Base-by-base conservation (phyloP, 2,797 vertebrate species). In the Hippocampus kuda region DNA sequence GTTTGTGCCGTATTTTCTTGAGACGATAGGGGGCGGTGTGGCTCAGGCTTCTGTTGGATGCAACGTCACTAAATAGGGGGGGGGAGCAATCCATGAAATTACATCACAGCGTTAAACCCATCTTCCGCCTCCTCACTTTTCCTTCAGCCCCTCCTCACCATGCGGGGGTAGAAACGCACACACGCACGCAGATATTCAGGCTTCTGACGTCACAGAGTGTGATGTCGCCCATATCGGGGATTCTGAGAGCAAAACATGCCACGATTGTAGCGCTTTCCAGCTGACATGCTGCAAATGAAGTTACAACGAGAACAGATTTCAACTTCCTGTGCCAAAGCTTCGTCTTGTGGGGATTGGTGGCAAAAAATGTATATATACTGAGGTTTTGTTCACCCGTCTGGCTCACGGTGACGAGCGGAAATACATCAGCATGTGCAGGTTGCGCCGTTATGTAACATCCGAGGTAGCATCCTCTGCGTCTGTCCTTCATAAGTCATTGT, bases 101-200 rank as follows among this genome's bases (percentile, higher is more conserved):
- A 88, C 84, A 87, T 90, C 88, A 88, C 85, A 83, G 77, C 4
- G 34, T 68, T 70, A 81, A 82, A 69, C 77, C 81, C 82, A 71
- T 75, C 80, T 76, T 79, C 77, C 71, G 26, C 73, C 70, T 63
- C 68, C 41, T 62, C 46, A 53, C 67, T 68, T 67, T 73, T 53
- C 66, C 79, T 67, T 69, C 59, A 48, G 59, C 72, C 60, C 72
- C 71, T 67, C 72, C 72, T 68, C 72, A 72, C 77, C 62, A 54
- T 81, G 79, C 79, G 81, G 66, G 86, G 84, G 84, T 78, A 65
- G 75, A 76, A 72, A 73, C 75, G 81, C 24, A 79, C 77, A 75
- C 76, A 79, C 24, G 68, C 65, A 77, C 75, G 72, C 76, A 81
- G 15, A 70, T 62, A 74, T 72, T 77, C 59, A 65, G 70, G 27